These are phyloP conservation scores for Ormyrus rosae DNA, from an alignment of 2,888 invertebrate genomes.

Conservation along the genomic window DNA sequence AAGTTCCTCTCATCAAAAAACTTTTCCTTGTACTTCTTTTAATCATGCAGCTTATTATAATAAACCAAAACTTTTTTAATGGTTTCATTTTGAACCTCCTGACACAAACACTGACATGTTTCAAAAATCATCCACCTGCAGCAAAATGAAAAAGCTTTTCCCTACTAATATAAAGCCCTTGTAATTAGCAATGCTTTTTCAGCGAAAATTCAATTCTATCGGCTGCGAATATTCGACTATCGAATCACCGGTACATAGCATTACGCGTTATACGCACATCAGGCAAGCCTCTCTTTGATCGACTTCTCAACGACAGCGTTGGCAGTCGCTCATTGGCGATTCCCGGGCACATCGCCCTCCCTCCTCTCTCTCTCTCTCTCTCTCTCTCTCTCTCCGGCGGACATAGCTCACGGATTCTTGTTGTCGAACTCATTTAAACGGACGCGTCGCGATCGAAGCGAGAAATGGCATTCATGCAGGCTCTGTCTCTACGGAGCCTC, in stretches of 20 bases:
- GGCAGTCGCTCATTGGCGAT: constrained; percentile 14
- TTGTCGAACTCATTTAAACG: constrained; percentile 27
- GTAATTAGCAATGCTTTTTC: too few relatives aligned
- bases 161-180: too few relatives aligned
- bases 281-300: background rate
- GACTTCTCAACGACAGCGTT: background rate
- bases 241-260: background rate
- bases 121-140: too few relatives aligned
- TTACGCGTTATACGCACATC: background rate
- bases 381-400: background rate
- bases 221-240: background rate
- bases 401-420: constrained; percentile 32
- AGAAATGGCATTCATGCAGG: background rate
- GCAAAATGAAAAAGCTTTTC: too few relatives aligned
- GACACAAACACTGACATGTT: too few relatives aligned
- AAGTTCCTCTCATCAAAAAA: constrained; percentile 16
- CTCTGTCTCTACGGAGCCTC: background rate
- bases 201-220: too few relatives aligned
- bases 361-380: too few relatives aligned
- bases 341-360: background rate
- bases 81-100: too few relatives aligned
- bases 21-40: background rate
- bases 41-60: constrained; percentile 1
- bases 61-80: background rate
- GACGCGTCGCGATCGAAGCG: background rate